These are phyloP conservation scores for Loriculus beryllinus DNA, from an alignment of 2,797 vertebrate genomes.

Conservation along the genomic window DNA sequence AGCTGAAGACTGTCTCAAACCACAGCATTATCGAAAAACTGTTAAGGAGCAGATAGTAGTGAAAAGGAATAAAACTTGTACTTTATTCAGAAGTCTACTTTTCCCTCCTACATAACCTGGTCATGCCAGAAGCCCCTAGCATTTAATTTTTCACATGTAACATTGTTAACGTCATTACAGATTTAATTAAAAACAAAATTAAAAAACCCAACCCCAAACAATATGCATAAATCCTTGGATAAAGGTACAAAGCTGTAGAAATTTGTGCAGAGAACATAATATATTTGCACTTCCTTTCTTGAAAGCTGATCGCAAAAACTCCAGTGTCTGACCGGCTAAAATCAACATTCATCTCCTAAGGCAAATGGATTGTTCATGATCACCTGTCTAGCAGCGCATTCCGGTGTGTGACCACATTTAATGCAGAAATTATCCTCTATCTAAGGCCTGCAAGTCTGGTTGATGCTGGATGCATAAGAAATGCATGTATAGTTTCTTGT, in stretches of 20 bases:
- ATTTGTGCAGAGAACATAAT: neutral
- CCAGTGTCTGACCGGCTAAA: neutral
- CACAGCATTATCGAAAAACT: neutral
- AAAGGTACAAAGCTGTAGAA: neutral
- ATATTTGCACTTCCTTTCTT: neutral
- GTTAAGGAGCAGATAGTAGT: neutral
- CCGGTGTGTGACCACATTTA: accelerated
- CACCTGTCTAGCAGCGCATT: neutral
- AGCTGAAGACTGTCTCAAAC: neutral
- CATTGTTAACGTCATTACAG: neutral
- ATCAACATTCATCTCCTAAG: neutral
- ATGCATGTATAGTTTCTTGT: neutral
- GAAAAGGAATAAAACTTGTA: neutral
- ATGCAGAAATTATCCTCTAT: neutral
- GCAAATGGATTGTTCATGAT: neutral
- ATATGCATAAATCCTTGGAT: neutral
- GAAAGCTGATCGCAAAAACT: neutral
- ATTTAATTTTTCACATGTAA: neutral
- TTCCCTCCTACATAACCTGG: neutral
- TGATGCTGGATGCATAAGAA: neutral
- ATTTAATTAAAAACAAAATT: neutral
- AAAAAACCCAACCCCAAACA: neutral
- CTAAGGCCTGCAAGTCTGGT: neutral
- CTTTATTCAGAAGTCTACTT: neutral
- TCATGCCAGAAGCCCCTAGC: neutral